phyloP scores from a whole-genome alignment of 2,888 invertebrate genomes.

The Cerastis rubricosa region DNA sequence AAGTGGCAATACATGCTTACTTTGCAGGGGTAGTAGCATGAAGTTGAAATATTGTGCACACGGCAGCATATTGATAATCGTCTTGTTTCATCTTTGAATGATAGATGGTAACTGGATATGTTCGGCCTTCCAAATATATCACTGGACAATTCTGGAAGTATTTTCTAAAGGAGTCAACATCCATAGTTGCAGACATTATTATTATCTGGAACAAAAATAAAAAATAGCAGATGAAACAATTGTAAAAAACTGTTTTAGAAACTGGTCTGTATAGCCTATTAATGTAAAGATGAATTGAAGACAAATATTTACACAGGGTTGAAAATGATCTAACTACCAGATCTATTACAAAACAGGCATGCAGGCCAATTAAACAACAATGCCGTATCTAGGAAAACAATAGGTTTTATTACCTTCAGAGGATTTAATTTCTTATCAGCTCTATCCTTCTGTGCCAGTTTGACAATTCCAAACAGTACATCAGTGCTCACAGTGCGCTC shows the following conservation, averaged over 20 bases:
- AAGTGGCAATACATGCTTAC: slow-evolving; percentile 88
- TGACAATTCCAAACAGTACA: slow-evolving; percentile 97
- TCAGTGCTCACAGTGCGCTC: slow-evolving; percentile 98
- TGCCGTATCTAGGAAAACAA: background rate
- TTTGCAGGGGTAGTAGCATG: slow-evolving; percentile 95
- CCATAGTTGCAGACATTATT: slow-evolving; percentile 99
- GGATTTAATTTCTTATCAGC: slow-evolving; percentile 90
- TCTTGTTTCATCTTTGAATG: slow-evolving; percentile 93
- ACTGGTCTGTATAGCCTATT: background rate
- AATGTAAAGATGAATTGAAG: background rate
- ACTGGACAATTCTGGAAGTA: slow-evolving; percentile 97
- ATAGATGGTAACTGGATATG: slow-evolving; percentile 94
- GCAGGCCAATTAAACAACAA: background rate
- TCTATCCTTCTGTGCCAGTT: slow-evolving; percentile 95
- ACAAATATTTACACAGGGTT: background rate
- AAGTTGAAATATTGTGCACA: slow-evolving; percentile 97
- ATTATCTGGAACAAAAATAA: slow-evolving; percentile 91
- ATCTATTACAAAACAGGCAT: background rate
- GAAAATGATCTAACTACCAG: background rate
- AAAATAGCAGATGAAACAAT: background rate
- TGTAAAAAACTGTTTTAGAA: background rate
- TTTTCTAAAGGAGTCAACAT: slow-evolving; percentile 97
- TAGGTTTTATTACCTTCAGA: slow-evolving; percentile 91
- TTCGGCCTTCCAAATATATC: slow-evolving; percentile 97
- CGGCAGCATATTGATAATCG: slow-evolving; percentile 95